Evolutionary conservation across 1,140 invertebrate species (phyloP), one percentile per base, ranked within the genome.

Genomic region (Fopius arisanus): DNA sequence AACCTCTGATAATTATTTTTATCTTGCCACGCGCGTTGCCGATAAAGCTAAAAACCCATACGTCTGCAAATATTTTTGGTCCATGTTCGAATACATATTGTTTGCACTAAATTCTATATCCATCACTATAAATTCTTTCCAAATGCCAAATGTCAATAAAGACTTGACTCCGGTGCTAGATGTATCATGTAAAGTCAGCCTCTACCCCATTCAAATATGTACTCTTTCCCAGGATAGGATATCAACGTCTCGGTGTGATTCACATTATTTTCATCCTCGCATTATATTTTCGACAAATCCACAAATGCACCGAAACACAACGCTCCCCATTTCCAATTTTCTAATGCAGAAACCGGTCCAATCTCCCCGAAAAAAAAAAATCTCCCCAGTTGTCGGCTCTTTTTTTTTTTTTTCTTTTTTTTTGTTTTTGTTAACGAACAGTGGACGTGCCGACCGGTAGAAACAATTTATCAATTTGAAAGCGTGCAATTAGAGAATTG

Each of bases 391-490:
- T 59, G 19, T 59, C 21, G 26, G 19, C 21, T 19, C 19, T 59
- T 23, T 59, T n/a, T n/a, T n/a, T n/a, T n/a, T n/a, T n/a, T n/a
- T n/a, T n/a, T n/a, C n/a, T n/a, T n/a, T n/a, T n/a, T n/a, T n/a
- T n/a, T n/a, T n/a, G n/a, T n/a, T n/a, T n/a, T n/a, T n/a, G n/a
- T 81, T 82, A 84, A 82, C 78, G 40, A 82, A 75, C 80, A 62
- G 28, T 81, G 81, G 79, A 83, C 78, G 81, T 84, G 75, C 78
- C 80, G 80, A 80, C 75, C 75, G 74, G 75, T 83, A 78, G 73
- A 81, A 83, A 84, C 82, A 87, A 86, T 86, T 87, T 83, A 79
- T 77, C 82, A 82, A 85, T 86, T 87, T 80, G 74, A 72, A 73
- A 78, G 79, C 78, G 80, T 65, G 82, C 82, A 87, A 86, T 86